Evolutionary conservation across 2,113 vertebrate genomes (phyloP).

Genomic region (Rostratula benghalensis): DNA sequence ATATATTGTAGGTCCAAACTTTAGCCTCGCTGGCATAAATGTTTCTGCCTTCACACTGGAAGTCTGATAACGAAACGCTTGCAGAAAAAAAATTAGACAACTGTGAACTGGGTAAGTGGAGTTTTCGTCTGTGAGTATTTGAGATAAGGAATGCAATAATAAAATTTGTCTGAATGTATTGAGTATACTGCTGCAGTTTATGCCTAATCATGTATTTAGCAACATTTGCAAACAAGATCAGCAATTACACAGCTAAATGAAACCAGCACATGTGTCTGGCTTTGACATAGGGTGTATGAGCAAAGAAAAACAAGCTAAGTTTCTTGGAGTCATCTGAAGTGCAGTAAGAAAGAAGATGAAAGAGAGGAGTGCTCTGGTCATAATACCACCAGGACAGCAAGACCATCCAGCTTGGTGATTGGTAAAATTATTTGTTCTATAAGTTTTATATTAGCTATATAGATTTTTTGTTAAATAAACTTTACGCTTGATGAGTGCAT

Average conservation of each 20-base stretch:
- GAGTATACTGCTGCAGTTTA: background rate
- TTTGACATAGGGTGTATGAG: background rate
- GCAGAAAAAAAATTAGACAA: background rate
- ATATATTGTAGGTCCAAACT: background rate
- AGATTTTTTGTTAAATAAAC: background rate
- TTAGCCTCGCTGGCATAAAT: background rate
- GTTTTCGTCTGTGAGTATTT: background rate
- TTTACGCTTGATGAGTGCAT: background rate
- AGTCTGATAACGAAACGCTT: background rate
- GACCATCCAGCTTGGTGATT: background rate
- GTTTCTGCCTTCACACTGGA: background rate
- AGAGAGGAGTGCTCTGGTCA: background rate
- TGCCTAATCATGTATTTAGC: slow-evolving; percentile 32
- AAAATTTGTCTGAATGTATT: slow-evolving; percentile 11
- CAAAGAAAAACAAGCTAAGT: background rate
- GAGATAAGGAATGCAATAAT: slow-evolving; percentile 13
- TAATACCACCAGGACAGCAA: background rate
- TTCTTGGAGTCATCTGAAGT: background rate
- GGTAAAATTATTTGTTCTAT: background rate
- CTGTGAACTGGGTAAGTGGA: background rate
- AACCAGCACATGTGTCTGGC: background rate
- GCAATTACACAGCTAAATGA: slow-evolving; percentile 22
- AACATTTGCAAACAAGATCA: slow-evolving; percentile 33
- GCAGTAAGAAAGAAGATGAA: background rate
- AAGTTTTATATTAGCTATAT: background rate